A percentile compares a stretch with the other conserved stretches of the same genome.
These are phyloP conservation scores for Pangasianodon hypophthalmus DNA, from an alignment of 2,113 vertebrate species.

Conservation along the genomic window DNA sequence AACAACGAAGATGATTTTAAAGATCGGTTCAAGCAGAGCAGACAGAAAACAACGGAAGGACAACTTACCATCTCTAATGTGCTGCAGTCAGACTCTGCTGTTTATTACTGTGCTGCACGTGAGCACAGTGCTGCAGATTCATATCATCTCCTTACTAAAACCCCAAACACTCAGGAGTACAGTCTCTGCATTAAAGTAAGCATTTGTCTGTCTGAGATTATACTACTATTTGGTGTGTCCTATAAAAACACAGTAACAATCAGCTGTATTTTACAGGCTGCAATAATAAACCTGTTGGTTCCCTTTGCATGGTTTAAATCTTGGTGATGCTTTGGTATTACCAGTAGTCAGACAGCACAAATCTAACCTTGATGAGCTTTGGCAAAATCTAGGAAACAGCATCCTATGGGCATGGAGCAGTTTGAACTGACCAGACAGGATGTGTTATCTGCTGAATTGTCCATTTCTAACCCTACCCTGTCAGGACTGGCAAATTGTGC, in stretches of 20 bases:
- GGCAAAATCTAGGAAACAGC: not conserved
- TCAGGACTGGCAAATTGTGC: not conserved
- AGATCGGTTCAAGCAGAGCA: constrained; percentile 45
- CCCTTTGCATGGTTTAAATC: not conserved
- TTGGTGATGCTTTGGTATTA: constrained; percentile 63
- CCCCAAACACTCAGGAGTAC: constrained; percentile 8
- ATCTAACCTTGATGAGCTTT: not conserved
- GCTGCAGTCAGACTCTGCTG: constrained; percentile 58
- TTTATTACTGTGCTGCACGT: constrained; percentile 70
- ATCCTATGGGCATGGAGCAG: constrained; percentile 35
- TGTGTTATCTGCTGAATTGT: not conserved
- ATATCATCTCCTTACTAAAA: constrained; percentile 53
- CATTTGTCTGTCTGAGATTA: not conserved
- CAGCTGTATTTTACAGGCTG: not conserved
- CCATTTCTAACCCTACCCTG: too few relatives aligned
- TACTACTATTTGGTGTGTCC: not conserved
- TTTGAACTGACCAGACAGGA: not conserved
- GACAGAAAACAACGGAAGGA: constrained; percentile 16
- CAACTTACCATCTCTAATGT: constrained; percentile 47
- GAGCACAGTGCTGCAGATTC: constrained; percentile 65
- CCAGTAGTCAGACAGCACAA: not conserved
- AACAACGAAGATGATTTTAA: constrained; percentile 49
- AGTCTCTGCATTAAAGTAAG: too few relatives aligned
- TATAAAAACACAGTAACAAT: not conserved
- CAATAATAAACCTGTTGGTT: not conserved